Evolutionary conservation across 2,888 invertebrate species (phyloP), one percentile per base, ranked within the genome.

Genomic region (Heteropelma amictum): DNA sequence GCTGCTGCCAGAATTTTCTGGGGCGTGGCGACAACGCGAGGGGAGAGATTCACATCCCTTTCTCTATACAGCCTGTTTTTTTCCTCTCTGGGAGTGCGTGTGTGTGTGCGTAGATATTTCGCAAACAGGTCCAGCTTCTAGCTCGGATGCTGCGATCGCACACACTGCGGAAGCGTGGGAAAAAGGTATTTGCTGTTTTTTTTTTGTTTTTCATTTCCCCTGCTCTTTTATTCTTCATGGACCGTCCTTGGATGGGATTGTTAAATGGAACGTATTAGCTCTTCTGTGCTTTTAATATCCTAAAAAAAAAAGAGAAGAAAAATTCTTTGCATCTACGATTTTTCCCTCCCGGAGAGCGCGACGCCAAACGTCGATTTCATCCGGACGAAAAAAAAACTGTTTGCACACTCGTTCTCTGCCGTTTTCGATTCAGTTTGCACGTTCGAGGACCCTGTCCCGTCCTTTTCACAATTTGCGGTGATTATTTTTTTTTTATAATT

Each of bases 11-110:
- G 69, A 58, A 40, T 69, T 71, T 38, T 65, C 75, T 61, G 72
- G 75, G 75, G 75, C 68, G 70, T 77, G 63, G 58, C 71, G 71
- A 63, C 38, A 51, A 63, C 63, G 63, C 64, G 35, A 47, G 47
- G 58, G 67, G 65, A 70, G 72, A 69, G 72, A 67, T 60, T 45
- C 60, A 60, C 51, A 60, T 47, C 28, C 54, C 49, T 51, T 51
- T 58, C 60, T 33, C 61, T 68, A 19, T 58, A 42, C n/a, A n/a
- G n/a, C n/a, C 63, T 28, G 19, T n/a, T 21, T 23, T 49, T 51
- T 64, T 5, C 14, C 7, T 26, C 23, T 19, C 2, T 14, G 28
- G 26, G 17, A 21, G 7, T 17, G 12, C 12, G 6, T 14, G 26
- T 19, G 58, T 19, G 38, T 14, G 56, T 47, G n/a, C 5, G 30